Conservation (phyloP, 2,797 vertebrate genomes). For the Setipinna tenuifilis region DNA sequence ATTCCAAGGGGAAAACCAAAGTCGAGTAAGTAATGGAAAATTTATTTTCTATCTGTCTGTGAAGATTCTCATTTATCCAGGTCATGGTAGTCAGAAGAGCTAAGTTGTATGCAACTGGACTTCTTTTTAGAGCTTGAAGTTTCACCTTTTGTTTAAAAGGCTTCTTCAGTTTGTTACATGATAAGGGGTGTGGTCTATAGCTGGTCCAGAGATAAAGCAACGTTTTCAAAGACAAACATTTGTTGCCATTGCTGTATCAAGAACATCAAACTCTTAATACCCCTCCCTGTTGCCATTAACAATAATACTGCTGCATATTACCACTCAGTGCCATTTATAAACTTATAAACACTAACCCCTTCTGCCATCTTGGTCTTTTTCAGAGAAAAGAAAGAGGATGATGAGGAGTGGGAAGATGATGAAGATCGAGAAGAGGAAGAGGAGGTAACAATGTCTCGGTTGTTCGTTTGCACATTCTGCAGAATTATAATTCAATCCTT, state of each 20-base stretch:
- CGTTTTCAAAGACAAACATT: background rate
- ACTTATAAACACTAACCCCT: background rate
- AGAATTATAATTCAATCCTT: background rate
- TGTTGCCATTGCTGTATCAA: background rate
- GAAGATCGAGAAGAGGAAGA: slow-evolving; percentile 80
- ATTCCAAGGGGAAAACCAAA: slow-evolving; percentile 82
- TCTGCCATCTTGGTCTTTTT: slow-evolving; percentile 21
- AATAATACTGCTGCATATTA: background rate
- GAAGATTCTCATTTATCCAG: too few relatives aligned
- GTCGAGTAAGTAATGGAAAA: slow-evolving; percentile 71
- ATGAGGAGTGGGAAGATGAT: slow-evolving; percentile 74
- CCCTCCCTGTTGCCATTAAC: too few relatives aligned
- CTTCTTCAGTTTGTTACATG: too few relatives aligned
- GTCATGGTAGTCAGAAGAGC: too few relatives aligned
- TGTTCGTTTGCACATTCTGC: background rate
- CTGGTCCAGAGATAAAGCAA: too few relatives aligned
- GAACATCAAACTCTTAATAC: too few relatives aligned
- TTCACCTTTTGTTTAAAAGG: too few relatives aligned
- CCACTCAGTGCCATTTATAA: background rate
- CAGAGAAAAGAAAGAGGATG: slow-evolving; percentile 66
- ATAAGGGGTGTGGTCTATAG: too few relatives aligned
- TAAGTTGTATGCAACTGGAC: too few relatives aligned
- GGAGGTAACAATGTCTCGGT: slow-evolving; percentile 49
- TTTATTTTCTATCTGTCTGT: background rate
- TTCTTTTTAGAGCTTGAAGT: too few relatives aligned